These are phyloP conservation scores for Caenorhabditis drosophilae DNA, from an alignment of 2,888 invertebrate species.

Conservation along the genomic window DNA sequence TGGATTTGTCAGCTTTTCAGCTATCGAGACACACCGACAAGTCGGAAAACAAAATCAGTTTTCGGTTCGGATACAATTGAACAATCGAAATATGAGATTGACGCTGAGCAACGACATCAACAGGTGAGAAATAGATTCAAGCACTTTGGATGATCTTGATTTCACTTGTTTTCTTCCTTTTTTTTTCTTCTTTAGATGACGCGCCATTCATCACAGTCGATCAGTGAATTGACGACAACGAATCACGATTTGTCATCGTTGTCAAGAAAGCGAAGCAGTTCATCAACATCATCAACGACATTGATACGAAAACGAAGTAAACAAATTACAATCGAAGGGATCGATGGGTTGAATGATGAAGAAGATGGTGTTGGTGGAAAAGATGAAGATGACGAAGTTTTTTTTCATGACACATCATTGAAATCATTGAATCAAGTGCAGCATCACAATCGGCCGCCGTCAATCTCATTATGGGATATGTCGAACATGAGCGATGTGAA, in stretches of 20 bases:
- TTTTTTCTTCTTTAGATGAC: too few species aligned
- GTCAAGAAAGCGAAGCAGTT: slow-evolving; percentile 1
- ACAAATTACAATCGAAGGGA: not conserved
- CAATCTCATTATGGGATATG: not conserved
- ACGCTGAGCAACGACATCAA: not conserved
- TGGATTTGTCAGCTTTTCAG: too few species aligned
- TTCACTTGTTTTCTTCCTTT: too few species aligned
- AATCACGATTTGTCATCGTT: slow-evolving; percentile 10
- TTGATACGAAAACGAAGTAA: not conserved
- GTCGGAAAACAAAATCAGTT: slow-evolving; percentile 14
- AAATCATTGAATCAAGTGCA: not conserved
- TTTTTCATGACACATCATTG: not conserved
- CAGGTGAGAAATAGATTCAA: too few species aligned
- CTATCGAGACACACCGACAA: slow-evolving; percentile 28
- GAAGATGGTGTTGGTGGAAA: not conserved
- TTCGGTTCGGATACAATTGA: slow-evolving; percentile 11
- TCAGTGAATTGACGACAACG: too few species aligned
- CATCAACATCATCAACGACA: not conserved
- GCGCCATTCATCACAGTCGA: too few species aligned
- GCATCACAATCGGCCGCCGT: too few species aligned
- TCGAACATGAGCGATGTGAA: not conserved
- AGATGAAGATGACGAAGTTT: slow-evolving; percentile 3
- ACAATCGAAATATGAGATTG: slow-evolving; percentile 19
- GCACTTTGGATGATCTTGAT: too few species aligned
- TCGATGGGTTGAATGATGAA: not conserved